These are phyloP conservation scores for Poecile montanus DNA, from an alignment of 2,797 vertebrate genomes.

Conservation along the genomic window DNA sequence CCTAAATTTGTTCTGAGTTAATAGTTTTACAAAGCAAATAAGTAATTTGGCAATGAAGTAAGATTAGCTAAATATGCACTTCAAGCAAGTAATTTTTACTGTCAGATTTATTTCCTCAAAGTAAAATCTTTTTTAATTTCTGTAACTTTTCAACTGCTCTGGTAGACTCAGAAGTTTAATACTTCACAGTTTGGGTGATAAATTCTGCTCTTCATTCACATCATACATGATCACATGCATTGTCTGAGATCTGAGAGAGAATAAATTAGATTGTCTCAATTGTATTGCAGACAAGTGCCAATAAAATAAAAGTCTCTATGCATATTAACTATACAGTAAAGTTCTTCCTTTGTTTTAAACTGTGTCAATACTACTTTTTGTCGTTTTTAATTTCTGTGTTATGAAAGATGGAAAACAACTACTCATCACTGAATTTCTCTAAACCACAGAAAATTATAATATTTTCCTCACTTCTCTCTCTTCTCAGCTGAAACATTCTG, in stretches of 20 bases:
- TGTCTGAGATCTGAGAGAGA: background rate
- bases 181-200: background rate
- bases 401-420: background rate
- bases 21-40: background rate
- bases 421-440: background rate
- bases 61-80: background rate
- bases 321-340: background rate
- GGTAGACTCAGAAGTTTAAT: background rate
- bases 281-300: background rate
- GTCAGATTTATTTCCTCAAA: background rate
- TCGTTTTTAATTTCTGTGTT: background rate
- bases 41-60: background rate
- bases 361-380: background rate
- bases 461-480: background rate
- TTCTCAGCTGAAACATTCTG: background rate
- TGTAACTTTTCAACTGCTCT: background rate
- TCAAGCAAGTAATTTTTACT: conserved; percentile 1
- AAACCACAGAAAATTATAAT: background rate
- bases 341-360: background rate
- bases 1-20: background rate
- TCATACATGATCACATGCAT: background rate
- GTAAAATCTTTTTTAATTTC: background rate
- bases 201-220: background rate
- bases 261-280: background rate
- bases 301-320: background rate